Conservation (phyloP, 2,888 invertebrate species). For the Ornithoptera priamus region DNA sequence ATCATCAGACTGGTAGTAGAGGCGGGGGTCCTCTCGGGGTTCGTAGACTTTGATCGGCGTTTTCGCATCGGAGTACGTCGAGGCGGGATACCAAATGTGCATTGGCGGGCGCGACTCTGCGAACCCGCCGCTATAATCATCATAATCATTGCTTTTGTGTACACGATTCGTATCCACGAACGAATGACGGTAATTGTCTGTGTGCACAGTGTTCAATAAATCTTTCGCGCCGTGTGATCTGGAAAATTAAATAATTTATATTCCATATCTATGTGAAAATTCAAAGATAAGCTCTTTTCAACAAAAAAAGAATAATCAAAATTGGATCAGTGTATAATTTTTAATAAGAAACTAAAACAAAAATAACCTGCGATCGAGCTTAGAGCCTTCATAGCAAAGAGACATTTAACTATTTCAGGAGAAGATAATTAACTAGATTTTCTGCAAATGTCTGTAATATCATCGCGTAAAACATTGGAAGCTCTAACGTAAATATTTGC, state of each 20-base stretch:
- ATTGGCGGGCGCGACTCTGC: conserved; percentile 46
- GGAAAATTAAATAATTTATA: conserved; percentile 8
- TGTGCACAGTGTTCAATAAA: conserved; percentile 31
- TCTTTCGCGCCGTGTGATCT: conserved; percentile 34
- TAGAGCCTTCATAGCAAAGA: neutral
- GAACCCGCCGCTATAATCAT: conserved; percentile 63
- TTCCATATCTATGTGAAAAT: neutral
- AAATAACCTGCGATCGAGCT: no score
- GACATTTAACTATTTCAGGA: neutral
- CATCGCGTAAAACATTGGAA: conserved; percentile 15
- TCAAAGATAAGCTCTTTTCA: no score
- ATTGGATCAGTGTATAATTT: no score
- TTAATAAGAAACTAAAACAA: no score
- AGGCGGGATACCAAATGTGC: conserved; percentile 46
- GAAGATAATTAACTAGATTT: conserved; percentile 27
- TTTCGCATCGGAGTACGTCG: conserved; percentile 46
- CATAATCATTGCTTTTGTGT: conserved; percentile 58
- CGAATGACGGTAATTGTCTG: conserved; percentile 40
- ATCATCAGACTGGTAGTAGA: conserved; percentile 69
- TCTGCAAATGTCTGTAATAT: conserved; percentile 19
- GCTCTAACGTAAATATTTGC: conserved; percentile 49
- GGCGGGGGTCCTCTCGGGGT: conserved; percentile 67
- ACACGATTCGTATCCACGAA: conserved; percentile 42
- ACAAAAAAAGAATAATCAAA: no score
- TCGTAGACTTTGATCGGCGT: conserved; percentile 52